Base-by-base conservation (phyloP, 2,797 vertebrate genomes). In the Philypnodon macrostomus region DNA sequence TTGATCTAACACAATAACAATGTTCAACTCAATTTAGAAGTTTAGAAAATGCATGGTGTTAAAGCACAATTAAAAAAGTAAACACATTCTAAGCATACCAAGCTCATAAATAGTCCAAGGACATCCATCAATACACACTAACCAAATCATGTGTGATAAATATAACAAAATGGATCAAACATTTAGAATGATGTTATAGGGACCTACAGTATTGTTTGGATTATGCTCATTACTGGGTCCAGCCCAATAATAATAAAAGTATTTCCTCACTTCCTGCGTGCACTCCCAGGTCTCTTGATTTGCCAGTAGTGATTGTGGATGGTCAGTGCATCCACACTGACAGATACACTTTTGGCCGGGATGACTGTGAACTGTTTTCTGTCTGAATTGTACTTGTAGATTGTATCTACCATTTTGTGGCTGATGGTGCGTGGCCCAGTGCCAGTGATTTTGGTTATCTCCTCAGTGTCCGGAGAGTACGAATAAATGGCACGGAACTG, bases 231-330 rank as follows among this genome's bases (percentile, higher is more conserved):
- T 40, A 71, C 73, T 72, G 79, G 81, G 80, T 86, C 82, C 80
- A 48, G 80, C 78, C 81, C 79, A 75, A 67, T 64, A 48, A 32
- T 31, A 14, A 23, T 6, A 66, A 10, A 66, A 39, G 35, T 44
- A 13, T 15, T n/a, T 11, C 14, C 14, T 87, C 70, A 90, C 71
- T 89, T 90, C 74, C 70, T 95, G 77, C 93, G 92, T 48, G 93
- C 90, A 62, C 89, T 92, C 0, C 92, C 78, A 0, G 93, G 92
- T 75, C 96, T 89, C 89, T 91, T 96, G 83, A 89, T 88, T 68
- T 98, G 96, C 96, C 96, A 98, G 73, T 97, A 75, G 60, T 98
- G 92, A 79, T 93, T 98, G 46, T 97, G 96, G 57, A 98, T 98
- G 1, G 96, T 98, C 47, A 98, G 87, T 0, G 96, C 96, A 1